Evolutionary conservation across 2,888 invertebrate genomes (phyloP).

Genomic region (Sinhomidia bicolor): DNA sequence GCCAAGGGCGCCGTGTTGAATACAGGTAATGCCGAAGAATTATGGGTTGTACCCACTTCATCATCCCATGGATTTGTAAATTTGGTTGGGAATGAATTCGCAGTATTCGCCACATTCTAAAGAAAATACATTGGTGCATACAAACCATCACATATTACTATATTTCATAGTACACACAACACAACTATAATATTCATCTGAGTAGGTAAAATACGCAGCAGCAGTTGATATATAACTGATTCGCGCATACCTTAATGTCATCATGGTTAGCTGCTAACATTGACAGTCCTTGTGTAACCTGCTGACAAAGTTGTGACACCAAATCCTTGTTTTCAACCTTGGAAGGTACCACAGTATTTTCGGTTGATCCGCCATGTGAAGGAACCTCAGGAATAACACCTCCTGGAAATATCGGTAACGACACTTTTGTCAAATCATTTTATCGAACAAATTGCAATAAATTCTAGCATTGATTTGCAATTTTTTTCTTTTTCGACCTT

Average conservation of each 20-base stretch:
- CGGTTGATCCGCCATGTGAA: constrained; percentile 81
- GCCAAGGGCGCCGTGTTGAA: constrained; percentile 75
- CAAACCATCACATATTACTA: neutral
- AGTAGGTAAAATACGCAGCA: too few relatives aligned
- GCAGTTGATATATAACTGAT: too few relatives aligned
- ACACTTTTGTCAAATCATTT: neutral
- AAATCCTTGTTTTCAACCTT: constrained; percentile 82
- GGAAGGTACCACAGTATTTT: constrained; percentile 76
- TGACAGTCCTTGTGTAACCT: constrained; percentile 88
- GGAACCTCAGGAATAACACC: constrained; percentile 90
- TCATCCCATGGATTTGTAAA: constrained; percentile 80
- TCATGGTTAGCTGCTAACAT: constrained; percentile 87
- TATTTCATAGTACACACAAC: neutral
- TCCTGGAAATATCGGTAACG: constrained; percentile 83
- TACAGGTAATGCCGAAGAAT: constrained; percentile 73
- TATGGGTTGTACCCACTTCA: constrained; percentile 70
- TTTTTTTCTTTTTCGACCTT: neutral
- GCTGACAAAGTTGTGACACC: constrained; percentile 90
- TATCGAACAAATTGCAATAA: neutral
- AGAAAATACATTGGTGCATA: neutral
- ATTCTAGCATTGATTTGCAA: constrained; percentile 8
- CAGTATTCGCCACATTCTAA: constrained; percentile 52
- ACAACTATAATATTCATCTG: too few relatives aligned
- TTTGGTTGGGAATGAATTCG: constrained; percentile 75
- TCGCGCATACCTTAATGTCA: constrained; percentile 79